Conservation (phyloP, 2,113 vertebrate species). For the Heterotis niloticus region DNA sequence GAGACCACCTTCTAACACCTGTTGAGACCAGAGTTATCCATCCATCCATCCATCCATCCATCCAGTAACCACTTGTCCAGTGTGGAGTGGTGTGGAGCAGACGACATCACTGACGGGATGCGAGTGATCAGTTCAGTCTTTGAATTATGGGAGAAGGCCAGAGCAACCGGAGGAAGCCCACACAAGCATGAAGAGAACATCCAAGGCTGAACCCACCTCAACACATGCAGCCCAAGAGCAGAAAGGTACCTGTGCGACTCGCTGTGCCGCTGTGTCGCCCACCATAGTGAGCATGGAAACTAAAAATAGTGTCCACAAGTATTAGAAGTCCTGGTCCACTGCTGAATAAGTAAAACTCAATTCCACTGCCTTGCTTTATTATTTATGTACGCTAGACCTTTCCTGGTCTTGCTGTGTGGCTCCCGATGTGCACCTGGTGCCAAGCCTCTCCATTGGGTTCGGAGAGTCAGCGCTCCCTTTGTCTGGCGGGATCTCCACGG, state of each 20-base stretch:
- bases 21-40: no score
- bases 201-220: neutral
- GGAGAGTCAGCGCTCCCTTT: neutral
- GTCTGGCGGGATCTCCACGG: neutral
- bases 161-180: no score
- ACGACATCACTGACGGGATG: no score
- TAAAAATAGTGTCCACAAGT: slow-evolving; percentile 58
- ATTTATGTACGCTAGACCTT: slow-evolving; percentile 69
- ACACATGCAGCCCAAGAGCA: neutral
- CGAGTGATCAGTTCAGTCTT: no score
- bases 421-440: slow-evolving; percentile 64
- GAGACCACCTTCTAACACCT: no score
- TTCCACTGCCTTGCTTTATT: slow-evolving; percentile 67
- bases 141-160: no score
- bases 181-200: no score
- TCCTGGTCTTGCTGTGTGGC: slow-evolving; percentile 67
- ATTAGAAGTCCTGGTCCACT: slow-evolving; percentile 60
- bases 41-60: no score
- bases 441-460: slow-evolving; percentile 23
- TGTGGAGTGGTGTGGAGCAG: no score
- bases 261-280: slow-evolving; percentile 4
- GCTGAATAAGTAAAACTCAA: slow-evolving; percentile 77
- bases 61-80: no score
- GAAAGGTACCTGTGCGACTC: neutral
- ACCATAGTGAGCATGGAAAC: slow-evolving; percentile 32